Percentiles rank a stretch among this genome's conserved stretches.
These are phyloP conservation scores for Grallaria varia DNA, from an alignment of 2,113 vertebrate genomes.

Conservation along the genomic window DNA sequence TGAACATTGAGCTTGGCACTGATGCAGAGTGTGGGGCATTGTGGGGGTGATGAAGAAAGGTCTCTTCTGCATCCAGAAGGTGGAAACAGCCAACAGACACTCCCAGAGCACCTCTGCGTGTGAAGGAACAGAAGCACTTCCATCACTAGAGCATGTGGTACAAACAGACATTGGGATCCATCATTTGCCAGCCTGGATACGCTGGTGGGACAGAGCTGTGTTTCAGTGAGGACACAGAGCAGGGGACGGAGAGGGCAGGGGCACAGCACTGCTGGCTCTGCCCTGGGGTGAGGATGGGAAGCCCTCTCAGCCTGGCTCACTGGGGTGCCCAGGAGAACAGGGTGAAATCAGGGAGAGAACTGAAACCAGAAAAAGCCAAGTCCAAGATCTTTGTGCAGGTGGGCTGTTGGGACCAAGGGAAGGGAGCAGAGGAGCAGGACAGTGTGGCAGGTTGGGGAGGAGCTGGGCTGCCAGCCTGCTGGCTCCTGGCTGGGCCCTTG, in stretches of 20 bases:
- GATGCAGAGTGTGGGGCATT: not conserved
- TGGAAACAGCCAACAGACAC: not conserved
- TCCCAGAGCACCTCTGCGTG: not conserved
- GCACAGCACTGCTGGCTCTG: not conserved
- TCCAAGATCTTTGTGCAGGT: not conserved
- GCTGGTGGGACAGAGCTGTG: fast-evolving
- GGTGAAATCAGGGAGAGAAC: not conserved
- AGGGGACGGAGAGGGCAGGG: not conserved
- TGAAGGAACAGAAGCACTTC: not conserved
- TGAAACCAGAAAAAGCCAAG: not conserved
- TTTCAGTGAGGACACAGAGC: fast-evolving
- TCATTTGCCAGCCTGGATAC: fast-evolving
- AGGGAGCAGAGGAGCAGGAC: not conserved
- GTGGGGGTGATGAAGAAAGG: not conserved
- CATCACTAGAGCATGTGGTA: fast-evolving
- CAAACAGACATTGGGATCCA: fast-evolving
- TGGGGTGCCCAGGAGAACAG: not conserved
- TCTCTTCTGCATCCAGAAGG: not conserved
- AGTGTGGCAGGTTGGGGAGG: fast-evolving
- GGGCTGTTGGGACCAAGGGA: not conserved
- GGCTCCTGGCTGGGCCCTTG: too few relatives aligned
- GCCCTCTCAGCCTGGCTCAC: not conserved
- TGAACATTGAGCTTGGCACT: fast-evolving
- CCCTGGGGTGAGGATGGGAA: not conserved
- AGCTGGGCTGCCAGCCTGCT: too few relatives aligned